Conservation (phyloP, 2,888 invertebrate species). For the Leucophora obtusa region DNA sequence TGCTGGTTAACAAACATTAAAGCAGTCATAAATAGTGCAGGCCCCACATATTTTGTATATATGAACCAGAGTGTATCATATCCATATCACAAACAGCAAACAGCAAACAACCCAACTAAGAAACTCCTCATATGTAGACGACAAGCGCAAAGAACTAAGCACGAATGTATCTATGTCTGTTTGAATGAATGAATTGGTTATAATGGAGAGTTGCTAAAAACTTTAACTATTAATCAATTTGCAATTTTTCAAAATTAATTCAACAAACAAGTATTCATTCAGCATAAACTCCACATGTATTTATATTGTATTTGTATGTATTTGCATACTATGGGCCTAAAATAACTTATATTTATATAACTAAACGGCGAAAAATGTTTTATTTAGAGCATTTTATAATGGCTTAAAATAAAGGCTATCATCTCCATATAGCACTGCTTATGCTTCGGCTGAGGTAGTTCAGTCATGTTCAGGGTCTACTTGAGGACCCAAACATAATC, state of each 20-base stretch:
- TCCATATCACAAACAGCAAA: neutral
- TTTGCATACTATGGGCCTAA: constrained; percentile 20
- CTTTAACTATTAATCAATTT: constrained; percentile 61
- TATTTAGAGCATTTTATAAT: too few species aligned
- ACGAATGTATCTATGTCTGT: constrained; percentile 6
- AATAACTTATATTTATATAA: too few species aligned
- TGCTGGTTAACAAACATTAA: constrained; percentile 6
- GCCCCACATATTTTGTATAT: constrained; percentile 4
- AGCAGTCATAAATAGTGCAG: constrained; percentile 29
- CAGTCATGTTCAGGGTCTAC: too few species aligned
- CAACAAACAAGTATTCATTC: constrained; percentile 60
- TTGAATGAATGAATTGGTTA: constrained; percentile 44
- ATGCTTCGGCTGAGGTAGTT: too few species aligned
- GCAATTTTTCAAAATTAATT: constrained; percentile 63
- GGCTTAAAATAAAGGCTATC: too few species aligned
- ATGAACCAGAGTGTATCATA: neutral
- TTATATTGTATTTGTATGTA: neutral
- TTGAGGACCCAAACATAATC: too few species aligned
- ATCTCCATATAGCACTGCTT: too few species aligned
- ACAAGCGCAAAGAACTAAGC: neutral
- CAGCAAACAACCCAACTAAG: too few species aligned
- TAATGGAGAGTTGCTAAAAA: constrained; percentile 51
- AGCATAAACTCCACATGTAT: constrained; percentile 10
- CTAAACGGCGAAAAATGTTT: too few species aligned
- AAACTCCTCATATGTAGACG: neutral